These are phyloP conservation scores for Xanthostigma xanthostigma DNA, from an alignment of 2,888 invertebrate species.

Conservation along the genomic window DNA sequence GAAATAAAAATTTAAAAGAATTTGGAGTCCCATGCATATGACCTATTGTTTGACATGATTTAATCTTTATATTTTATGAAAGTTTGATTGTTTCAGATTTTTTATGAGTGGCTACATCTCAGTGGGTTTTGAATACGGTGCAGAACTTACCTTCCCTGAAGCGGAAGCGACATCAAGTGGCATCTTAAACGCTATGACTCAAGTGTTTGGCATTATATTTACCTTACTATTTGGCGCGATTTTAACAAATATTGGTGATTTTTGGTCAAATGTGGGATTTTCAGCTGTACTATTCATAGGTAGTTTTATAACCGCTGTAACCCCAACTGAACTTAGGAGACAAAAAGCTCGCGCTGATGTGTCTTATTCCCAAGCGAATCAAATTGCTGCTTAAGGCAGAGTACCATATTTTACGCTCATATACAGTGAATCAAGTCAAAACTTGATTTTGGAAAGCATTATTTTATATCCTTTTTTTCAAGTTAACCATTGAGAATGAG, in stretches of 20 bases:
- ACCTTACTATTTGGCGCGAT: constrained; percentile 10
- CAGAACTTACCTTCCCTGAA: constrained; percentile 20
- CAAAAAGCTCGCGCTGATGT: constrained; percentile 8
- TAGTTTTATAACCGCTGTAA: constrained; percentile 7
- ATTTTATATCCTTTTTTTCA: too few relatives aligned
- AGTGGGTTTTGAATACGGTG: constrained; percentile 19
- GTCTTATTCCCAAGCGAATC: too few relatives aligned
- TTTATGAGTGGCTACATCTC: constrained; percentile 19
- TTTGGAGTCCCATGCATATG: too few relatives aligned
- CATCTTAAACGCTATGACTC: constrained; percentile 17
- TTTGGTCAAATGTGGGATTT: constrained; percentile 12
- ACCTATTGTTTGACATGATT: too few relatives aligned
- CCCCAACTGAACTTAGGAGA: constrained; percentile 10
- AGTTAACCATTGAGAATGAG: too few relatives aligned
- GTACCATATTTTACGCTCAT: too few relatives aligned
- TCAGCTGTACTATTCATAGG: constrained; percentile 8
- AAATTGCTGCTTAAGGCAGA: neutral
- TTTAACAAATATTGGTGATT: constrained; percentile 8
- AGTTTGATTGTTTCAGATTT: constrained; percentile 10
- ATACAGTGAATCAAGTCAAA: too few relatives aligned
- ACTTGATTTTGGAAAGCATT: too few relatives aligned
- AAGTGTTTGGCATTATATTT: constrained; percentile 17
- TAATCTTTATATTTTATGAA: neutral
- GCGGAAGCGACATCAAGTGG: constrained; percentile 20
- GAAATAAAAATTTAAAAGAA: too few relatives aligned